Evolutionary conservation across 64 coral and sea anemone species (phyloP).

Genomic region (Orbicella faveolata): DNA sequence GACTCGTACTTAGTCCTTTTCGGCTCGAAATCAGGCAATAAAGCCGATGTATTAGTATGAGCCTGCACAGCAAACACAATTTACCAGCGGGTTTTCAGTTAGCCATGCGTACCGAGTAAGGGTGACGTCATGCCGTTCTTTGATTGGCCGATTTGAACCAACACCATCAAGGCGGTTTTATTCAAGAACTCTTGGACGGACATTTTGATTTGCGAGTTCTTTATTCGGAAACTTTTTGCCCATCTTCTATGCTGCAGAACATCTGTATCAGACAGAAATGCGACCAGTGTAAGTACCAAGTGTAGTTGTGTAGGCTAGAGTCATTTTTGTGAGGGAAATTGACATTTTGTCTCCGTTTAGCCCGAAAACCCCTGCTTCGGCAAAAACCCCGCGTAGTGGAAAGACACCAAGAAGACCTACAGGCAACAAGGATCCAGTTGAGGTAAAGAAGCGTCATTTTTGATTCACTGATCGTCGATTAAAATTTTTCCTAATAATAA

Average conservation of each 20-base stretch:
- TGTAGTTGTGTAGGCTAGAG: neutral
- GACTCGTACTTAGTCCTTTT: too few species aligned
- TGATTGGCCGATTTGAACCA: conserved; percentile 90
- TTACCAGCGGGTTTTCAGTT: neutral
- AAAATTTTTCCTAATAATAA: neutral
- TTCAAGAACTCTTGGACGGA: conserved; percentile 74
- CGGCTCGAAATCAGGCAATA: too few species aligned
- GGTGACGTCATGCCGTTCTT: neutral
- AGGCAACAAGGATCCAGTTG: conserved; percentile 89
- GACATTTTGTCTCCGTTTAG: neutral
- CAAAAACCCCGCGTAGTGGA: conserved; percentile 73
- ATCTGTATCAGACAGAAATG: conserved; percentile 29
- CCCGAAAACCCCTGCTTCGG: conserved; percentile 64
- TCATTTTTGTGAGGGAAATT: neutral
- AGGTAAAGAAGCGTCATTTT: conserved; percentile 41
- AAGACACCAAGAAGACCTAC: conserved; percentile 77
- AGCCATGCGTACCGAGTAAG: neutral
- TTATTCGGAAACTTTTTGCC: conserved; percentile 7
- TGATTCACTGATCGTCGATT: neutral
- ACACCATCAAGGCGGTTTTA: conserved; percentile 77
- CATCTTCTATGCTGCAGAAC: conserved; percentile 20
- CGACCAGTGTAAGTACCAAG: conserved; percentile 72
- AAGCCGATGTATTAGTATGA: neutral
- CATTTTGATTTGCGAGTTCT: conserved; percentile 37
- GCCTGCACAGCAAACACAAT: neutral